Percentiles rank a stretch among this genome's conserved stretches.
phyloP scores from a whole-genome alignment of 2,888 invertebrate species.

The Dryobotodes eremita region DNA sequence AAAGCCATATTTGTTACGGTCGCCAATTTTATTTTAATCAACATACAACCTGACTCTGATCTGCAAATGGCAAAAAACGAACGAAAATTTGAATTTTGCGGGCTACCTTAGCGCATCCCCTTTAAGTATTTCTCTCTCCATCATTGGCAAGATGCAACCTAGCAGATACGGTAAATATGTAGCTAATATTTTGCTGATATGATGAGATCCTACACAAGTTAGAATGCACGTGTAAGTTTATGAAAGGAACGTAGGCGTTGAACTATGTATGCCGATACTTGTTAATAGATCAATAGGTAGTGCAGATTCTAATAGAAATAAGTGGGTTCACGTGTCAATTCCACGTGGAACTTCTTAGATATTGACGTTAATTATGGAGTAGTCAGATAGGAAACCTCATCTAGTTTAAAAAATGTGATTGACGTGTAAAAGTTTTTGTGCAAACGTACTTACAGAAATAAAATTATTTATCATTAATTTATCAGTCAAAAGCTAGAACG shows the following conservation, averaged over 20 bases:
- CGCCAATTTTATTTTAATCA: too few species aligned
- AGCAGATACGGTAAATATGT: background rate
- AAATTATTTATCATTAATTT: background rate
- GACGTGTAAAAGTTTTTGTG: too few species aligned
- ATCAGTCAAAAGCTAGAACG: background rate
- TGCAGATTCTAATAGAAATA: constrained; percentile 3
- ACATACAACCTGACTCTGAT: too few species aligned
- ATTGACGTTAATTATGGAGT: background rate
- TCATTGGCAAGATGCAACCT: background rate
- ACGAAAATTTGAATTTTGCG: too few species aligned
- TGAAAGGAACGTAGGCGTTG: constrained; percentile 2
- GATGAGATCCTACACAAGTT: background rate
- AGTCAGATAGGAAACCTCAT: too few species aligned
- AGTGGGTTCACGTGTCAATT: background rate
- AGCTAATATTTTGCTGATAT: too few species aligned
- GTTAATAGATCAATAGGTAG: background rate
- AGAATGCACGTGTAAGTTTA: constrained; percentile 21
- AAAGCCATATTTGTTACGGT: too few species aligned
- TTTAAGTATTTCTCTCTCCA: background rate
- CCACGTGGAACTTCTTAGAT: background rate
- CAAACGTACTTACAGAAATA: too few species aligned
- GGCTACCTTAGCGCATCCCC: too few species aligned
- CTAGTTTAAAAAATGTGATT: too few species aligned
- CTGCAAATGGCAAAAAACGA: too few species aligned
- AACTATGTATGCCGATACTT: background rate